Evolutionary conservation across 2,888 invertebrate species (phyloP).

Genomic region (Meta bourneti): DNA sequence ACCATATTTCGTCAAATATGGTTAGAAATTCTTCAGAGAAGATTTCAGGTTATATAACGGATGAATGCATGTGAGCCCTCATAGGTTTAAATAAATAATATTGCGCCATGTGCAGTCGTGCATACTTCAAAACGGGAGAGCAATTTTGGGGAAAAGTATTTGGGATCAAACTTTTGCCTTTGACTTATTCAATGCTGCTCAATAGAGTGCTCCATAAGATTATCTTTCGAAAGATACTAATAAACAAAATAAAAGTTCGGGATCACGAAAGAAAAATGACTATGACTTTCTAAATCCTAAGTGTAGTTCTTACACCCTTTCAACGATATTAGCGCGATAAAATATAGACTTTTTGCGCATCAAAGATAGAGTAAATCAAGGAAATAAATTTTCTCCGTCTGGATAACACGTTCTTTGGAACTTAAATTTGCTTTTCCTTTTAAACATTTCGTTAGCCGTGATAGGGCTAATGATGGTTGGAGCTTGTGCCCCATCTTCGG

Average conservation of each 20-base stretch:
- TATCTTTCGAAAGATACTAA: neutral
- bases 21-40: too few species aligned
- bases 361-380: constrained; percentile 13
- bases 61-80: too few species aligned
- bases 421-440: constrained; percentile 52
- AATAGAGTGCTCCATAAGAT: neutral
- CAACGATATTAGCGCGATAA: constrained; percentile 32
- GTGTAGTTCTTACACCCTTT: constrained; percentile 38
- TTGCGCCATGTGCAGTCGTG: too few species aligned
- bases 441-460: constrained; percentile 59
- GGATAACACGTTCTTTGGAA: constrained; percentile 49
- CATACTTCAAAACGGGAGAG: neutral
- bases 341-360: constrained; percentile 7
- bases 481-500: constrained; percentile 19
- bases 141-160: neutral
- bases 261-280: neutral
- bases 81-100: too few species aligned
- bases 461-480: constrained; percentile 44
- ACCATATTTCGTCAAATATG: too few species aligned
- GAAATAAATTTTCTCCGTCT: constrained; percentile 45
- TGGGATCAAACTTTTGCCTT: neutral
- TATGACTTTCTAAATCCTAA: neutral
- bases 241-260: constrained; percentile 8
- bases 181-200: neutral
- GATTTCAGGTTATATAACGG: too few species aligned